phyloP scores from a whole-genome alignment of 2,113 vertebrate genomes.

The Platycercus adscitus region DNA sequence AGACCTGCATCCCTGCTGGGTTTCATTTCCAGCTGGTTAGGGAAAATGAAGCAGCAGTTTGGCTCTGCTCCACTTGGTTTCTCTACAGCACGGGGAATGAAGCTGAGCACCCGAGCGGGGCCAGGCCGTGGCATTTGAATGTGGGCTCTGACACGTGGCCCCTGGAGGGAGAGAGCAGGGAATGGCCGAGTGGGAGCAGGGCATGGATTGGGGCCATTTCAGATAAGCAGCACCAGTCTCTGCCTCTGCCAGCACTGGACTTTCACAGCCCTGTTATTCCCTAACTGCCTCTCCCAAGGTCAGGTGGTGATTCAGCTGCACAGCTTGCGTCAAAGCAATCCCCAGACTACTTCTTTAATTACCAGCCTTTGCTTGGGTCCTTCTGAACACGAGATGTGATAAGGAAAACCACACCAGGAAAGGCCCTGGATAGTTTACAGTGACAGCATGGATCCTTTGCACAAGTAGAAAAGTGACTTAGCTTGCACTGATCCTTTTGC shows the following conservation, averaged over 20 bases:
- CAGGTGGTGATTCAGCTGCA: fast-evolving
- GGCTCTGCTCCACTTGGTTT: not conserved
- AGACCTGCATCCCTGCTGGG: fast-evolving
- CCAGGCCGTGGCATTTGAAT: not conserved
- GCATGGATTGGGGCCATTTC: not conserved
- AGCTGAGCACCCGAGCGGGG: not conserved
- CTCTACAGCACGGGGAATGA: not conserved
- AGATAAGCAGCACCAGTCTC: not conserved
- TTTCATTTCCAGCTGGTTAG: not conserved
- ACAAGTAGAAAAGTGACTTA: not conserved
- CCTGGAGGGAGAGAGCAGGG: not conserved
- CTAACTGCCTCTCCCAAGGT: not conserved
- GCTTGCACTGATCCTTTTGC: not conserved
- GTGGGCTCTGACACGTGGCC: fast-evolving
- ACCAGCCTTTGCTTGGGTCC: not conserved
- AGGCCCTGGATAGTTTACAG: not conserved
- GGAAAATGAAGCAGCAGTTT: not conserved
- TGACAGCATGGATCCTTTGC: not conserved
- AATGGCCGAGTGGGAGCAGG: not conserved
- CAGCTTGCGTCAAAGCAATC: fast-evolving
- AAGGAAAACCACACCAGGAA: not conserved
- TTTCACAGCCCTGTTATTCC: not conserved
- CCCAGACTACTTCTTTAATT: not conserved
- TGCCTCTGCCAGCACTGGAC: not conserved
- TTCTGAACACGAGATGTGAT: not conserved